These are phyloP conservation scores for Brachynemurus nebulosus DNA, from an alignment of 2,888 invertebrate species.

Conservation along the genomic window DNA sequence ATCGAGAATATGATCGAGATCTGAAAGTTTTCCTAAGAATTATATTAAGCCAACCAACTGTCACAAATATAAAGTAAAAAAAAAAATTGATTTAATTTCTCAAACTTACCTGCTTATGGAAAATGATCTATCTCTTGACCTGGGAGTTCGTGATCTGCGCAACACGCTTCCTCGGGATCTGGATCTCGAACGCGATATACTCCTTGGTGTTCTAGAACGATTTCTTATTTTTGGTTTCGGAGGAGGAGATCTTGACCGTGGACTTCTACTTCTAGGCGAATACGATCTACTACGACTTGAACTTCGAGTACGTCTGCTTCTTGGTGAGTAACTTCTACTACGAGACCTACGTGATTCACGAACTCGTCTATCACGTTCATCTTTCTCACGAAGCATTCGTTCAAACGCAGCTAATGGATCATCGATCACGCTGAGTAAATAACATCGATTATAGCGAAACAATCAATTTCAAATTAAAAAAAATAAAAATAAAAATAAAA, in stretches of 20 bases:
- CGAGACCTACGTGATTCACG: conserved; percentile 43
- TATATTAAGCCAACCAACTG: background rate
- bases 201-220: conserved; percentile 26
- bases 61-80: background rate
- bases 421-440: conserved; percentile 48
- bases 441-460: too few species aligned
- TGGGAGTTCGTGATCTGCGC: conserved; percentile 17
- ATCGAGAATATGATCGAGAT: conserved; percentile 49
- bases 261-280: conserved; percentile 30
- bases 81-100: background rate
- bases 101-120: conserved; percentile 37
- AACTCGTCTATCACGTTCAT: conserved; percentile 49
- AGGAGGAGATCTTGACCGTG: conserved; percentile 24
- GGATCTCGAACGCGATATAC: conserved; percentile 24
- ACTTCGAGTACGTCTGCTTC: conserved; percentile 30
- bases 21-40: conserved; percentile 28
- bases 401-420: conserved; percentile 81
- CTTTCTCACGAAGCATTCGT: conserved; percentile 73
- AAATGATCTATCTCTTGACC: conserved; percentile 35
- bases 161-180: conserved; percentile 22
- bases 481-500: conserved; percentile 5
- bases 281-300: conserved; percentile 31
- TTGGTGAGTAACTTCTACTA: conserved; percentile 34
- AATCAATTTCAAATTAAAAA: too few species aligned
- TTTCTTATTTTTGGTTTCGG: conserved; percentile 26